Percentiles rank a stretch among this genome's conserved stretches.
phyloP scores from a whole-genome alignment of 2,888 invertebrate genomes.

The Noctuana brunneofusca region DNA sequence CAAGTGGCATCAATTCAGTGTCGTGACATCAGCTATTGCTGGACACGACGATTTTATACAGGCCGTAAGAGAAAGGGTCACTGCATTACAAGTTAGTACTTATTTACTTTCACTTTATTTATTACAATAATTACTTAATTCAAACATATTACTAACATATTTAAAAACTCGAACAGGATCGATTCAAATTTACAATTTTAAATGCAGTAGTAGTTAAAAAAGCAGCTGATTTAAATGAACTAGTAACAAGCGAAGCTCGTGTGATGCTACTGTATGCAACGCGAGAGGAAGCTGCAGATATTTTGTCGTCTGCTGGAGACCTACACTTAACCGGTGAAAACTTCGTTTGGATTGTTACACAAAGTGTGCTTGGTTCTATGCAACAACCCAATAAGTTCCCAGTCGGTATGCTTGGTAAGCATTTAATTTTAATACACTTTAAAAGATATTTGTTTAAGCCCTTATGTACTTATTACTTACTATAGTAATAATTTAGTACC shows the following conservation, averaged over 20 bases:
- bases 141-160: neutral
- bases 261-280: conserved; percentile 97
- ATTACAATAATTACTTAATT: neutral
- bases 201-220: conserved; percentile 92
- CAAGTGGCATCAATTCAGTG: conserved; percentile 97
- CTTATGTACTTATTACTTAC: no score
- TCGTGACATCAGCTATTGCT: conserved; percentile 96
- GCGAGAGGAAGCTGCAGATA: conserved; percentile 92
- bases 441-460: no score
- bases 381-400: conserved; percentile 89
- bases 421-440: neutral
- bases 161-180: conserved; percentile 55
- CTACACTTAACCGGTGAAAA: conserved; percentile 93
- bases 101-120: neutral
- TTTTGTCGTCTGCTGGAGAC: conserved; percentile 89
- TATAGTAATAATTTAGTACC: neutral
- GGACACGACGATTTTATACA: conserved; percentile 98
- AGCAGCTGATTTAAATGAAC: conserved; percentile 89
- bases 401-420: conserved; percentile 94
- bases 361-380: conserved; percentile 93
- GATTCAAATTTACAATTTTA: conserved; percentile 89
- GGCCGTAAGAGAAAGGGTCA: conserved; percentile 93
- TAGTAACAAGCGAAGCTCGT: conserved; percentile 94
- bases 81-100: conserved; percentile 87
- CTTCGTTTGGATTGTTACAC: conserved; percentile 98